phyloP scores from a whole-genome alignment of 2,113 vertebrate genomes.

The Trochalopteron elliotii region DNA sequence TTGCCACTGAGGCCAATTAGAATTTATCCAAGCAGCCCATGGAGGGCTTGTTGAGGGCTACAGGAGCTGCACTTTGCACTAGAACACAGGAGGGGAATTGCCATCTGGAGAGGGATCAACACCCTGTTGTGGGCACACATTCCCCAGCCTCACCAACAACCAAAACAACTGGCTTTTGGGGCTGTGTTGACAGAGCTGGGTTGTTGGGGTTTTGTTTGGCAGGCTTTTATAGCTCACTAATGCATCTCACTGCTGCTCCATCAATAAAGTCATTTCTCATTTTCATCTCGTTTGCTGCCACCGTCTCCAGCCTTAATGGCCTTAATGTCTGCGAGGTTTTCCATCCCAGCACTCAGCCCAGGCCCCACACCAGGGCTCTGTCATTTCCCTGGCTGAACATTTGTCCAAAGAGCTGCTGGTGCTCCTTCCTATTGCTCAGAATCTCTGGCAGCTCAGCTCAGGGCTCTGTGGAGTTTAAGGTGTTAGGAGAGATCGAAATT shows the following conservation, averaged over 20 bases:
- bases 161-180: background rate
- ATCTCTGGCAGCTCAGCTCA: background rate
- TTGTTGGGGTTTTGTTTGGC: background rate
- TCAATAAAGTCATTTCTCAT: background rate
- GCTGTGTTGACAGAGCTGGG: background rate
- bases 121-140: fast-evolving
- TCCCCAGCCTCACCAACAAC: background rate
- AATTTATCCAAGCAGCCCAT: background rate
- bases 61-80: background rate
- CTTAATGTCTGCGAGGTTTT: background rate
- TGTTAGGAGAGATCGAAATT: background rate
- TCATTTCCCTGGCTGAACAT: background rate
- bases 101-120: background rate
- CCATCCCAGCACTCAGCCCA: fast-evolving
- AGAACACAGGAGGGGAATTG: background rate
- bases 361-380: background rate
- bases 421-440: background rate
- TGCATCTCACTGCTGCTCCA: background rate
- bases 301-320: background rate
- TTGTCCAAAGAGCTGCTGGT: background rate
- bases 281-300: background rate
- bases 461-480: background rate
- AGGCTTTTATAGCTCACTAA: background rate
- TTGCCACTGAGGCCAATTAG: background rate
- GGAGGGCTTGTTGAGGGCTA: fast-evolving